phyloP scores from a whole-genome alignment of 2,113 vertebrate genomes.

The Axis porcinus region DNA sequence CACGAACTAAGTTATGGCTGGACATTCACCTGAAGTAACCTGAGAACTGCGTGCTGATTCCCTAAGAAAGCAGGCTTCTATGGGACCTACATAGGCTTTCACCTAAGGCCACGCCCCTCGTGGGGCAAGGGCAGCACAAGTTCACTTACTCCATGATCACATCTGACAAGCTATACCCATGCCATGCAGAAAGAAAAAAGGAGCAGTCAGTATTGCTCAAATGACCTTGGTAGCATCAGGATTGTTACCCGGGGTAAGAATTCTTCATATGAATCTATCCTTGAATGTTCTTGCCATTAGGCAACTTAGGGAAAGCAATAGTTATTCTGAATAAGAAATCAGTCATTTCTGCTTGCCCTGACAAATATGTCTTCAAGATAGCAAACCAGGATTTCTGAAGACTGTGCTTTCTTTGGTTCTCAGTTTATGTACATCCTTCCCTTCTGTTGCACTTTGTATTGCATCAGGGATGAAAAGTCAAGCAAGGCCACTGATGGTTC shows the following conservation, averaged over 20 bases:
- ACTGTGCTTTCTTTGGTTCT: not conserved
- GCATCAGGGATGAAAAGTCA: not conserved
- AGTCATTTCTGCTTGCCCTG: not conserved
- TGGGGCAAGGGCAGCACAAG: not conserved
- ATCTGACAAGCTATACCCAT: no score
- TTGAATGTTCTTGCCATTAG: not conserved
- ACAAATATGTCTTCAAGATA: not conserved
- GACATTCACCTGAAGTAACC: not conserved
- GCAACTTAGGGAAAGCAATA: not conserved
- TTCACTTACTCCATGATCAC: fast-evolving
- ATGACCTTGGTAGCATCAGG: no score
- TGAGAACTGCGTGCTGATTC: not conserved
- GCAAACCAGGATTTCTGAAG: not conserved
- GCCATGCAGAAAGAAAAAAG: not conserved
- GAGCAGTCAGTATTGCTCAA: fast-evolving
- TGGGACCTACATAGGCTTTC: not conserved
- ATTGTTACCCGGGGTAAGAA: not conserved
- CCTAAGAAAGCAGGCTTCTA: no score
- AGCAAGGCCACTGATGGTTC: no score
- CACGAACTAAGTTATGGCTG: not conserved
- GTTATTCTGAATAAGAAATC: not conserved
- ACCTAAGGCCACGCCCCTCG: not conserved
- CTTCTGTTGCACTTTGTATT: fast-evolving
- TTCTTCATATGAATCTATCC: not conserved
- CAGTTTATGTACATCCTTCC: not conserved